Base-by-base conservation (phyloP, 2,797 vertebrate species). In the Scolopax rusticola region DNA sequence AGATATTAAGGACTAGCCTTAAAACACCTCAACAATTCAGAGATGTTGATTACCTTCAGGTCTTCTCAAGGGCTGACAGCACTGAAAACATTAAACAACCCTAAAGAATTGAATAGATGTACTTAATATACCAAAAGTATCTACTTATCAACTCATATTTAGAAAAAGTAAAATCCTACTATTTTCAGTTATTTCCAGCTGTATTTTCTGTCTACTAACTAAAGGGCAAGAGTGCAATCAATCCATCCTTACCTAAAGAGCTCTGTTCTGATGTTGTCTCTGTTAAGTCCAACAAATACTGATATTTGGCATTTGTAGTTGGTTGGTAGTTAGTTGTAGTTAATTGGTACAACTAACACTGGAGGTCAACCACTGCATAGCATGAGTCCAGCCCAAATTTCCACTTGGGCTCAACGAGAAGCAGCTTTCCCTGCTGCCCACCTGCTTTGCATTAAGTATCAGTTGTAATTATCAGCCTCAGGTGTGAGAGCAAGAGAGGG, bases 71-170 rank as follows among this genome's bases (percentile, higher is more conserved):
- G 27, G 18, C 70, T 76, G 9, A 10, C 36, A 77, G 16, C 67
- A 67, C 13, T 15, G 8, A 65, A 19, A 87, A 36, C 8, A 43
- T 12, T n/a, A 36, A 82, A 36, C 15, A 67, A 53, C 12, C 4
- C 13, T 15, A 6, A 68, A 73, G 4, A 70, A 18, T 0, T 14
- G 1, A 48, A 59, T 19, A 28, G 1, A 17, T 0, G 1, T 11
- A 16, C 23, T 84, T 21, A 63, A 77, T 19, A 51, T 12, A 78
- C 0, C 5, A 50, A 51, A 64, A 36, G 12, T 6, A 15, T 27
- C 45, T 71, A 10, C n/a, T 78, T 67, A 77, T 56, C 51, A 63
- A 28, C 9, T 51, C n/a, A 45, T 3, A 15, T 2, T 40, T 45
- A 30, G 8, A 19, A 45, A 38, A 68, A 21, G 9, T 23, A 76